A percentile compares a stretch with the other conserved stretches of the same genome.
phyloP scores from a whole-genome alignment of 2,113 vertebrate genomes.

The Sinosuthora webbiana region DNA sequence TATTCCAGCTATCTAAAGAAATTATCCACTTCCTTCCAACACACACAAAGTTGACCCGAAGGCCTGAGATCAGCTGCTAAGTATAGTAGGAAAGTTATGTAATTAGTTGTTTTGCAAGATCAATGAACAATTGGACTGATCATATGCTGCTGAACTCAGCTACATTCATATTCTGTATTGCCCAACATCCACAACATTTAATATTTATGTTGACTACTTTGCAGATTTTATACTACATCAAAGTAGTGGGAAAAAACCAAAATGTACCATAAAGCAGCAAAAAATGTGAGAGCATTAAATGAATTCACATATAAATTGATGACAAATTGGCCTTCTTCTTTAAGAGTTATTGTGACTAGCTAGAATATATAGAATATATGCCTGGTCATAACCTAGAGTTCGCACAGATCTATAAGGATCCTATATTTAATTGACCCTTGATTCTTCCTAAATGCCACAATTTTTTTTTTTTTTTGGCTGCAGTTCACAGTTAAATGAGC shows the following conservation, averaged over 20 bases:
- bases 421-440: not conserved
- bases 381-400: not conserved
- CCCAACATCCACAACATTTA: not conserved
- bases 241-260: not conserved
- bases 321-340: not conserved
- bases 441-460: not conserved
- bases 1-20: not conserved
- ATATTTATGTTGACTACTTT: not conserved
- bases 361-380: not conserved
- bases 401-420: not conserved
- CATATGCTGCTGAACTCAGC: not conserved
- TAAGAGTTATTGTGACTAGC: not conserved
- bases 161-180: not conserved
- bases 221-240: not conserved
- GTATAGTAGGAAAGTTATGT: not conserved
- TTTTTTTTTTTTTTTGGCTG: not conserved
- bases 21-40: not conserved
- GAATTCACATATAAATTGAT: not conserved
- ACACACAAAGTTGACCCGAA: not conserved
- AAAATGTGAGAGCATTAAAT: not conserved
- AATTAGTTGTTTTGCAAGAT: slow-evolving; percentile 9
- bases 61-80: not conserved
- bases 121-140: not conserved
- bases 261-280: not conserved
- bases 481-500: not conserved